Evolutionary conservation across 1,140 invertebrate species (phyloP).

Genomic region (Carposina sasakii): DNA sequence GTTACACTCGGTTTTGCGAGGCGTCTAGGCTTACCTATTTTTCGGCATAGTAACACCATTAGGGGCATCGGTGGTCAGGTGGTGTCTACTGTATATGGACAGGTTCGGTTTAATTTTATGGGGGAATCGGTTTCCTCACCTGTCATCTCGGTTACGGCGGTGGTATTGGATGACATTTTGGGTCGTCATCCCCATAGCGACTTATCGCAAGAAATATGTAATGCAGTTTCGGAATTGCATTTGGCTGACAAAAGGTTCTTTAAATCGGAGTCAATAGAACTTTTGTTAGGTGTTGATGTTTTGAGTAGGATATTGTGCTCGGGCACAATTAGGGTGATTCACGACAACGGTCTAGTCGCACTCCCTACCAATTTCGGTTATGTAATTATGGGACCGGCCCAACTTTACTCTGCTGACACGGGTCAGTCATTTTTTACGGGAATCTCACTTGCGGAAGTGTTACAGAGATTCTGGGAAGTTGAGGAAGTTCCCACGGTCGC

Average conservation of each 20-base stretch:
- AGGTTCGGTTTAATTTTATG: no score
- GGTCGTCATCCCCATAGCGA: conserved; percentile 1
- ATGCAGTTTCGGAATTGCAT: conserved; percentile 2
- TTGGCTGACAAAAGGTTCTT: conserved; percentile 9
- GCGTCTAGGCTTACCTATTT: no score
- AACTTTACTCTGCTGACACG: not conserved
- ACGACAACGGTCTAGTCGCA: conserved; percentile 6
- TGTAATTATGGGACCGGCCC: no score
- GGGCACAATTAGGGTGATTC: conserved; percentile 4
- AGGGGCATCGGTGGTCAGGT: no score
- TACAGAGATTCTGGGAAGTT: conserved; percentile 13
- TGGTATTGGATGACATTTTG: conserved; percentile 5
- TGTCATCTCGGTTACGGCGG: conserved; percentile 1
- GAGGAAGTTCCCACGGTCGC: conserved; percentile 9
- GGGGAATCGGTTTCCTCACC: no score
- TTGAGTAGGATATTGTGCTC: conserved; percentile 5
- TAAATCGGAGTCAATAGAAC: conserved; percentile 9
- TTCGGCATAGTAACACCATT: no score
- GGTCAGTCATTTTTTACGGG: conserved; percentile 1
- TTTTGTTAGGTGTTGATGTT: conserved; percentile 15
- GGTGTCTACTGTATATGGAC: no score
- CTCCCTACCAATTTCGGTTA: no score
- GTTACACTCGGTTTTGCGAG: no score
- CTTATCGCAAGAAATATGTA: not conserved
- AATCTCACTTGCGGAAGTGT: conserved; percentile 8